Base-by-base conservation (phyloP, 2,113 vertebrate species). In the Amphilophus citrinellus region DNA sequence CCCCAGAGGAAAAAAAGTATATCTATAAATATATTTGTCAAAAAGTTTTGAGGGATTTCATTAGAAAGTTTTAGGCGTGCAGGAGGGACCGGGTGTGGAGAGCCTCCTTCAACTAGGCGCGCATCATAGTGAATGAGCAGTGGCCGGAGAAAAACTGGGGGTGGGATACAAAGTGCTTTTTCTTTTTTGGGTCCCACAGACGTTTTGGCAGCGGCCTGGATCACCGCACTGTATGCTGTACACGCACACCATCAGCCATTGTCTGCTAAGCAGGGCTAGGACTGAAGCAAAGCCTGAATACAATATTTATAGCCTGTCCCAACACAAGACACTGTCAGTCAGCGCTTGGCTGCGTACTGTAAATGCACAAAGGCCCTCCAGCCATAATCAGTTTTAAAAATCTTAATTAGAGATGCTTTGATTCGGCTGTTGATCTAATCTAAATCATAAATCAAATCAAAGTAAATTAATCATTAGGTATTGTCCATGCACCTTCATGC, bases 91-190 rank as follows among this genome's bases (percentile, higher is more conserved):
- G 82, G 88, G 78, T 76, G 63, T 77, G 76, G 89, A 94, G 89
- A 89, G 78, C 77, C 91, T 96, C 92, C 94, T 94, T 92, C 93
- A 91, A 87, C 95, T 94, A 93, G 86, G 86, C 92, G 93, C 93
- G 91, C 95, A 96, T 94, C 94, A 75, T 95, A 91, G 94, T 96
- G 96, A 96, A 96, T 95, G 95, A 91, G 93, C 82, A 83, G 84
- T 83, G 88, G 82, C 82, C 79, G 82, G 89, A 81, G 87, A 60
- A 80, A 90, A 90, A 89, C 89, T 88, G 91, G 95, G 96, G 95
- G 94, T 94, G 95, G 94, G 94, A 91, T 91, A 80, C 87, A 80
- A 90, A 94, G 92, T 88, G 89, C 82, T 88, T 92, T 91, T 91
- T 71, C 65, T 71, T 85, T 87, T 82, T 92, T 93, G 87, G 86